Base-by-base conservation (phyloP, 2,888 invertebrate genomes). In the Hanleya hanleyi region DNA sequence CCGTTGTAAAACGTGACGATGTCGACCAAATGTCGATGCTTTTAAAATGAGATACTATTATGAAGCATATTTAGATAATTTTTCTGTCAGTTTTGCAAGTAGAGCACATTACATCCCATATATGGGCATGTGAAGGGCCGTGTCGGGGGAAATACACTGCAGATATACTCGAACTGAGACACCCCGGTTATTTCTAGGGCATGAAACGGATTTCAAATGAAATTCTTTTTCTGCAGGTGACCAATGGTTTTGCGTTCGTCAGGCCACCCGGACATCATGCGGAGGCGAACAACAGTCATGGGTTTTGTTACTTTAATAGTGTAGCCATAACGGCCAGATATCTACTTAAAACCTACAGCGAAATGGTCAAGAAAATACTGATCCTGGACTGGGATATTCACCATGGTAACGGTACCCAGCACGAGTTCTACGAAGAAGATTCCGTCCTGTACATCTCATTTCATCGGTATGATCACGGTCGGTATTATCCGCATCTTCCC, bases 311-410 rank as follows among this genome's bases (percentile, higher is more conserved):
- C 80, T 94, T 97, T 80, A 97, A 97, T 91, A 96, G 95, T 89
- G 94, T 96, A 4, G 95, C 95, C 0, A 92, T 96, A 32, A 97
- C 95, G 2, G 96, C 97, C 0, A 93, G 92, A 81, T 94, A 95
- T 89, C 96, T 96, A 0, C 88, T 88, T 74, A 88, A 92, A 26
- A 91, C 90, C 71, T 93, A 94, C 87, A 92, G 92, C 0, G 2
- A 29, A 18, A 22, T 22, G 22, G 57, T 57, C 4, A 57, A 57
- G 57, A 57, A 57, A 85, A 93, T 97, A 83, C 91, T 97, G 36
- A 93, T 97, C 61, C 88, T 97, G 0, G 97, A 97, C 91, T 97
- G 97, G 95, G 97, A 97, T 89, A 94, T 97, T 1, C 97, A 97
- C 86, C 97, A 97, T 87, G 97, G 97, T 0, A 96, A 97, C 89